Evolutionary conservation across 2,113 vertebrate species (phyloP), one percentile per base, ranked within the genome.

Genomic region (Sinocyclocheilus grahami): DNA sequence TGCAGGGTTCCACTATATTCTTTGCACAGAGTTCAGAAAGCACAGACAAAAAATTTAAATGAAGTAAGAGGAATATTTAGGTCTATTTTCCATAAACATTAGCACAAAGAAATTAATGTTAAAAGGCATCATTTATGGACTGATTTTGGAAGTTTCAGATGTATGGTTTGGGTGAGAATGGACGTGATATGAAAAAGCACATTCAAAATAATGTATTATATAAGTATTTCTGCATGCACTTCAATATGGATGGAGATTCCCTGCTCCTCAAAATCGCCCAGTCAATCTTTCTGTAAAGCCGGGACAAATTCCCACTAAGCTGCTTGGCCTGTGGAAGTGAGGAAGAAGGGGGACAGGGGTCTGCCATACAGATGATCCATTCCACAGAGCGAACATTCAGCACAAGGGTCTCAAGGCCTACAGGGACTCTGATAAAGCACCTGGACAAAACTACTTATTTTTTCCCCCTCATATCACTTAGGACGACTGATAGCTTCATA

Each of bases 381-480:
- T 85, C 82, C 79, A 80, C 82, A 91, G 87, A 90, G 85, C 85
- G 90, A 93, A 89, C 92, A 92, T 86, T 91, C 92, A 94, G 91
- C 90, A 92, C 91, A 91, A 90, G 89, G 90, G 91, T 94, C 93
- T 86, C 55, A 1, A 91, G 92, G 90, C 91, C 94, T 90, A 92
- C 92, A 93, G 92, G 93, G 94, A 94, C 85, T 74, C 93, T 95
- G 94, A 95, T 95, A 95, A 95, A 95, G 93, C 92, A 95, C 94
- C 92, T 94, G 93, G 91, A 94, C 94, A 94, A 95, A 94, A 94
- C 94, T 94, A 95, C 95, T 95, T 95, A 94, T 94, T 95, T 94
- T 48, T 93, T 89, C 86, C 93, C 94, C 92, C 92, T 93, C 93
- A 91, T 93, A 93, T 94, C 92, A 87, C 93, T 93, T 89, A 90